Evolutionary conservation across 2,113 vertebrate genomes (phyloP).

Genomic region (Xiphophorus maculatus): DNA sequence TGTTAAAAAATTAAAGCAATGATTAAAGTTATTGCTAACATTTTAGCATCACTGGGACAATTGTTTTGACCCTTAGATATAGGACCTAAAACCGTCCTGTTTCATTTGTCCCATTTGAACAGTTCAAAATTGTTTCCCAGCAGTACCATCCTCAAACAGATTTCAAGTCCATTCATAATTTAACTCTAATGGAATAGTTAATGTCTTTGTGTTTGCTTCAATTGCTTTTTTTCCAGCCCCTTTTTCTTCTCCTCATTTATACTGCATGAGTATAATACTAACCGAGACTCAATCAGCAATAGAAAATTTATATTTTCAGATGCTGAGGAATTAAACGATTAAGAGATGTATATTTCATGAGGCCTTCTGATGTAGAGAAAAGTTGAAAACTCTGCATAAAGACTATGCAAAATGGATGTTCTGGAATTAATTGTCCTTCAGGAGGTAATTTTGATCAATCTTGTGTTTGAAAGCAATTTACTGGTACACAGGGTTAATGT

Average conservation of each 20-base stretch:
- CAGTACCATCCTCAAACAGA: slow-evolving; percentile 50
- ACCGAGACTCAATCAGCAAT: slow-evolving; percentile 52
- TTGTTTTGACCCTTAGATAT: slow-evolving; percentile 26
- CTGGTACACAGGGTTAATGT: not conserved
- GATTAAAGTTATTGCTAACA: not conserved
- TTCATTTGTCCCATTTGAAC: slow-evolving; percentile 20
- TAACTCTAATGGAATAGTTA: slow-evolving; percentile 68
- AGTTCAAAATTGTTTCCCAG: slow-evolving; percentile 36
- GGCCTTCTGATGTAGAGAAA: slow-evolving; percentile 32
- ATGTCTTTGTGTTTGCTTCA: slow-evolving; percentile 59
- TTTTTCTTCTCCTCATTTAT: slow-evolving; percentile 61
- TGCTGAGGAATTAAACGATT: slow-evolving; percentile 54
- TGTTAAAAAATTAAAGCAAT: not conserved
- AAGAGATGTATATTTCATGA: slow-evolving; percentile 65
- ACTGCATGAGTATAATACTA: slow-evolving; percentile 59
- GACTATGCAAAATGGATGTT: not conserved
- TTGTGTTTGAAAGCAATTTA: not conserved
- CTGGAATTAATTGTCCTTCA: slow-evolving; percentile 5
- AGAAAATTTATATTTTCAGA: slow-evolving; percentile 58
- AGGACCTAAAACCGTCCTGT: slow-evolving; percentile 14
- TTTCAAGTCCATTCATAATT: slow-evolving; percentile 61
- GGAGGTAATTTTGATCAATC: slow-evolving; percentile 1
- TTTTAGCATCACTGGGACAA: not conserved
- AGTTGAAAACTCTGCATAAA: slow-evolving; percentile 10
- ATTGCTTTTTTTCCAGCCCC: slow-evolving; percentile 40